Conservation (phyloP, 1,140 invertebrate species). For the Plectrocnemia conspersa region DNA sequence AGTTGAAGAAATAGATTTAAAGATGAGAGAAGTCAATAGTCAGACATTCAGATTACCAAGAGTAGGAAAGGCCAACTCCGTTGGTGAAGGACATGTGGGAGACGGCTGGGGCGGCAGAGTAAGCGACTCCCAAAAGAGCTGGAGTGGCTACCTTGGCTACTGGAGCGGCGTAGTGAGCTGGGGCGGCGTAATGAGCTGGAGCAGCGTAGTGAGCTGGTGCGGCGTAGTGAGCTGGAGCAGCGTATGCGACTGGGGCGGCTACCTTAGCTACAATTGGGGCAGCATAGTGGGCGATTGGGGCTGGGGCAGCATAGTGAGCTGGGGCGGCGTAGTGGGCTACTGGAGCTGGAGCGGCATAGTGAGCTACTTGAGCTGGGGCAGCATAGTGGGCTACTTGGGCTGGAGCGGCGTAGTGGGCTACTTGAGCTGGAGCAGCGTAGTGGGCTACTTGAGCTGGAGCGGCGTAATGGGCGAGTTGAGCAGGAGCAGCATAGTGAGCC, state of each 20-base stretch:
- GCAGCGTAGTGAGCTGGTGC: conserved; percentile 28
- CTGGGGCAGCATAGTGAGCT: conserved; percentile 39
- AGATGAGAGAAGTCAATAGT: not conserved
- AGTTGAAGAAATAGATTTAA: not conserved
- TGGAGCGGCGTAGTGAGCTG: conserved; percentile 33
- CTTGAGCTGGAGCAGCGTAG: conserved; percentile 28
- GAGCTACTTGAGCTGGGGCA: conserved; percentile 27
- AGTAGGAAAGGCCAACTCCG: conserved; percentile 55
- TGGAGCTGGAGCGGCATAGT: conserved; percentile 34
- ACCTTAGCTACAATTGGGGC: conserved; percentile 33
- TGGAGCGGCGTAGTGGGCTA: conserved; percentile 35
- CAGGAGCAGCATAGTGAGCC: conserved; percentile 31
- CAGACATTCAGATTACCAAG: conserved; percentile 43
- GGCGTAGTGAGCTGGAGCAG: conserved; percentile 44
- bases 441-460: conserved; percentile 30
- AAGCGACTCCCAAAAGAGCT: conserved; percentile 53
- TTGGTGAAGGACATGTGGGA: conserved; percentile 62
- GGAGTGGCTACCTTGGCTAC: conserved; percentile 44
- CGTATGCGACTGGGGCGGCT: conserved; percentile 29
- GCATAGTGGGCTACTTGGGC: conserved; percentile 28
- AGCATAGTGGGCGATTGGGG: conserved; percentile 38
- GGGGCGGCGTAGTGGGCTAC: conserved; percentile 35
- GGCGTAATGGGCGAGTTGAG: conserved; percentile 27
- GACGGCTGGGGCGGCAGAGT: conserved; percentile 62
- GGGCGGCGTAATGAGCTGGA: conserved; percentile 45